These are phyloP conservation scores for Climacteris rufus DNA, from an alignment of 2,113 vertebrate species.

Conservation along the genomic window DNA sequence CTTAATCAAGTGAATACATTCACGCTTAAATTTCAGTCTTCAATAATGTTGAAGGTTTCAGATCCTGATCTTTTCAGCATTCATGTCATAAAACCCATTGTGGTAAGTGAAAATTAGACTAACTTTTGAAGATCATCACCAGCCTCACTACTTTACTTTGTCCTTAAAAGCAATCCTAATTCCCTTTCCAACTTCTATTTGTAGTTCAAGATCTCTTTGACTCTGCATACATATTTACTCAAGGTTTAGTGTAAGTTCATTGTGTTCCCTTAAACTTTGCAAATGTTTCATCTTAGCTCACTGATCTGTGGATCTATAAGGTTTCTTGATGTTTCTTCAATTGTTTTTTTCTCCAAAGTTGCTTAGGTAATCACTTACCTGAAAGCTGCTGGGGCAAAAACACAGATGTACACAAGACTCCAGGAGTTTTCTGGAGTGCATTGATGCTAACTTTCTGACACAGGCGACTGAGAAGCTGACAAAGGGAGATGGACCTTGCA, in stretches of 20 bases:
- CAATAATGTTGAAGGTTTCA: not conserved
- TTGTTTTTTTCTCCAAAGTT: not conserved
- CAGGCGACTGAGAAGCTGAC: not conserved
- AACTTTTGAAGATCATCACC: not conserved
- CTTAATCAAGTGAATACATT: not conserved
- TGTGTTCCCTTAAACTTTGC: not conserved
- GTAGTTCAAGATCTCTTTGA: not conserved
- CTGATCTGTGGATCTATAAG: not conserved
- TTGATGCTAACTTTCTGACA: not conserved
- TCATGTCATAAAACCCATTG: not conserved
- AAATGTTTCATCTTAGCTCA: not conserved
- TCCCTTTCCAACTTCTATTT: not conserved
- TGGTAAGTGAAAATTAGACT: not conserved
- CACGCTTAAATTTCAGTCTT: not conserved
- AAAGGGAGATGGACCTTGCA: not conserved
- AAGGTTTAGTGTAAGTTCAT: not conserved
- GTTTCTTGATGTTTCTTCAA: not conserved
- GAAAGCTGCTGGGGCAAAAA: not conserved
- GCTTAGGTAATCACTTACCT: not conserved
- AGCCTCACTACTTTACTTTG: not conserved
- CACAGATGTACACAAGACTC: not conserved
- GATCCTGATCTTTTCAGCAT: not conserved
- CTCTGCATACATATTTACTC: not conserved
- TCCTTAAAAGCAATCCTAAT: not conserved
- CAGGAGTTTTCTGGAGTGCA: not conserved